phyloP scores from a whole-genome alignment of 2,888 invertebrate genomes.

The Stenoptilia bipunctidactyla region DNA sequence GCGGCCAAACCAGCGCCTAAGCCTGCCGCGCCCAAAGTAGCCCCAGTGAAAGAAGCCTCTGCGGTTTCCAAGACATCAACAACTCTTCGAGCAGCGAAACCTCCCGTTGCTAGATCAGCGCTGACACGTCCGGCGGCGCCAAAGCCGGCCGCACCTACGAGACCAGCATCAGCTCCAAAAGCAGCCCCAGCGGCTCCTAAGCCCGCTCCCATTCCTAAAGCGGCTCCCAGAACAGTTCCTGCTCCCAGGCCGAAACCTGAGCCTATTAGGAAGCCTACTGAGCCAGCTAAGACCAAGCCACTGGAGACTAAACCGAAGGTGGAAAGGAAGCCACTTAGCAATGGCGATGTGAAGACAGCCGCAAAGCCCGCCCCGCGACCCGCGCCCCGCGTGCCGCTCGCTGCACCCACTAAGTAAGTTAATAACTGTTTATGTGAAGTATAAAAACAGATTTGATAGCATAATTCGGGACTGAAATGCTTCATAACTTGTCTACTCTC shows the following conservation, averaged over 20 bases:
- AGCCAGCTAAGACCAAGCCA: too few species aligned
- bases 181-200: slow-evolving; percentile 15
- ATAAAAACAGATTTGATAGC: too few species aligned
- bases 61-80: slow-evolving; percentile 13
- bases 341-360: slow-evolving; percentile 63
- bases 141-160: slow-evolving; percentile 12
- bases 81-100: slow-evolving; percentile 14
- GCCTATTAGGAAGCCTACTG: slow-evolving; percentile 7
- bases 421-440: too few species aligned
- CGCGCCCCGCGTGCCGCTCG: slow-evolving; percentile 19
- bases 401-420: slow-evolving; percentile 16
- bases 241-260: slow-evolving; percentile 18
- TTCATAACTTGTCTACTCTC: too few species aligned
- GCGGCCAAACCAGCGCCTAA: slow-evolving; percentile 17
- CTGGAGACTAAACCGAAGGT: slow-evolving; percentile 18
- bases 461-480: too few species aligned
- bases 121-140: slow-evolving; percentile 14
- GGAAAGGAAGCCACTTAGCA: slow-evolving; percentile 67
- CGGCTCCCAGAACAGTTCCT: slow-evolving; percentile 6
- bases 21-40: slow-evolving; percentile 12
- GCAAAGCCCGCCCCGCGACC: slow-evolving; percentile 24
- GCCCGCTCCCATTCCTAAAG: slow-evolving; percentile 12
- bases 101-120: too few species aligned
- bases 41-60: slow-evolving; percentile 14
- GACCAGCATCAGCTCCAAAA: slow-evolving; percentile 9